These are phyloP conservation scores for Scatophagus argus DNA, from an alignment of 2,113 vertebrate genomes.

Conservation along the genomic window DNA sequence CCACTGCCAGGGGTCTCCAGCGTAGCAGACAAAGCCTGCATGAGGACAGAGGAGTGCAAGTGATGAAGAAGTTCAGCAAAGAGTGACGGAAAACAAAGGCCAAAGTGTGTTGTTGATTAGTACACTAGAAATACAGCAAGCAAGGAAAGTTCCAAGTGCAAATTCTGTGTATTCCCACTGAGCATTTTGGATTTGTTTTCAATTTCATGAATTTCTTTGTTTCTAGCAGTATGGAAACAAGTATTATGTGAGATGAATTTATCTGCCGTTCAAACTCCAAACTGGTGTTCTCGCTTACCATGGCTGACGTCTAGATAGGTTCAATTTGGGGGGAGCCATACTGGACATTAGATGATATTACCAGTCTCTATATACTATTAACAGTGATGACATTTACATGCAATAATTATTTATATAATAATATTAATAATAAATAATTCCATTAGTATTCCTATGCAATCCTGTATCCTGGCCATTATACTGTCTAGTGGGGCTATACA, in stretches of 20 bases:
- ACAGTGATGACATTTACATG: neutral
- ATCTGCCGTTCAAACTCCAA: too few relatives aligned
- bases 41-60: neutral
- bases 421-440: too few relatives aligned
- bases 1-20: conserved; percentile 81
- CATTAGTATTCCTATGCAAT: too few relatives aligned
- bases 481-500: neutral
- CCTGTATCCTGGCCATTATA: conserved; percentile 6
- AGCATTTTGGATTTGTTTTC: too few relatives aligned
- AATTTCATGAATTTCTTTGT: neutral
- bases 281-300: too few relatives aligned
- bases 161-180: too few relatives aligned
- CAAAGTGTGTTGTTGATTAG: neutral
- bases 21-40: conserved; percentile 80
- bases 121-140: neutral
- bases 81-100: neutral
- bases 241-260: neutral
- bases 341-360: too few relatives aligned
- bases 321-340: neutral
- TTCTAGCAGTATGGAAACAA: neutral
- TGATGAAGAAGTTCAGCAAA: neutral
- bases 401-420: too few relatives aligned
- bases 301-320: neutral
- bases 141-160: neutral
- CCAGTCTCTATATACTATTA: too few relatives aligned